Conservation (phyloP, 2,797 vertebrate genomes). For the Poeciliopsis gracilis region DNA sequence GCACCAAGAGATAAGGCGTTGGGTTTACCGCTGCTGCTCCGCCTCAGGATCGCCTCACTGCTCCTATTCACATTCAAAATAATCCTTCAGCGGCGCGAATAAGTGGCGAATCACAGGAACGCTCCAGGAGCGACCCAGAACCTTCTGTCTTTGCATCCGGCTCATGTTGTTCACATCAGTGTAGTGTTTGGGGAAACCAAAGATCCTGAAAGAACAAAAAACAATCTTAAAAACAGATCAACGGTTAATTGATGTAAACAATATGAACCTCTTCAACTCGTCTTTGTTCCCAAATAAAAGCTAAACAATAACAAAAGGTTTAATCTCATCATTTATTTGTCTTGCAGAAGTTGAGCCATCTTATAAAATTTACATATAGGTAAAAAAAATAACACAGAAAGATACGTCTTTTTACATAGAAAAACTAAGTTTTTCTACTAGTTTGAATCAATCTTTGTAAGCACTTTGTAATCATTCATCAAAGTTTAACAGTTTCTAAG, state of each 20-base stretch:
- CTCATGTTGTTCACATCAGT: conserved; percentile 91
- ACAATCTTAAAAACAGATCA: neutral
- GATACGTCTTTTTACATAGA: neutral
- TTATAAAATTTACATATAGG: neutral
- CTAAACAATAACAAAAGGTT: neutral
- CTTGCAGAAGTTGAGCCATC: neutral
- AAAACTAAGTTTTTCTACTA: too few species aligned
- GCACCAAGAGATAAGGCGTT: conserved; percentile 24
- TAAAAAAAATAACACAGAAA: neutral
- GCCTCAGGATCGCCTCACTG: conserved; percentile 14
- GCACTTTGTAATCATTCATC: too few species aligned
- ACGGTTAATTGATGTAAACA: neutral
- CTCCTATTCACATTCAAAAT: conserved; percentile 88
- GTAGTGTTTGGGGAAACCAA: conserved; percentile 95
- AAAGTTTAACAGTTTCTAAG: too few species aligned
- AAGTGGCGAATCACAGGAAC: conserved; percentile 94
- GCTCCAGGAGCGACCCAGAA: conserved; percentile 92
- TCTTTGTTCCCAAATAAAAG: neutral
- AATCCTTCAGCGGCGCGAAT: conserved; percentile 95
- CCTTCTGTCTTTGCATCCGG: conserved; percentile 86
- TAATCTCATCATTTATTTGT: neutral
- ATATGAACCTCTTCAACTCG: neutral
- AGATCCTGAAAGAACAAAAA: conserved; percentile 82
- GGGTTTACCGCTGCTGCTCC: conserved; percentile 27
- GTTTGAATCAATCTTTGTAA: too few species aligned